Base-by-base conservation (phyloP, 1,140 invertebrate species). In the Reticulitermes speratus region DNA sequence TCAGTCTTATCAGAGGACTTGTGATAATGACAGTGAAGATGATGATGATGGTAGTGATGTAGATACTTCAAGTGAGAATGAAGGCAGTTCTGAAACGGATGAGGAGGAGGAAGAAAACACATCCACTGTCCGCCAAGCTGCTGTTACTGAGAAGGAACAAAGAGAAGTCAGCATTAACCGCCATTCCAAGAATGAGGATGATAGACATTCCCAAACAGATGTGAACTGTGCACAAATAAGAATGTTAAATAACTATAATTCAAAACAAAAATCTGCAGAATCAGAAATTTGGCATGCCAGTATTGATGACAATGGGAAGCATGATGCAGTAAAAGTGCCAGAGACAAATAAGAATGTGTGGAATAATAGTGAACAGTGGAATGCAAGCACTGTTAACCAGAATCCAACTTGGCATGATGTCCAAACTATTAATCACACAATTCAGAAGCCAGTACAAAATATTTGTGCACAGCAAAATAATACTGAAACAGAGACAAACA, bases 11-110 rank as follows among this genome's bases (percentile, higher is more conserved):
- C 38, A 84, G 14, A 84, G 59, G 25, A 55, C 32, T 84, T 48
- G 14, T 3, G 45, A 65, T 6, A 69, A 55, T 12, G 87, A 85
- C 65, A 84, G 87, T 23, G 85, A 87, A 32, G 75, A 85, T 48
- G 83, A 86, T 84, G 82, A 82, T 55, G 87, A 87, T 84, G 87
- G 82, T 65, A 82, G 88, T 25, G 88, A 89, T 85, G 88, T 87
- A 21, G 88, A 89, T 83, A 86, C 89, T 19, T 88, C 88, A 59
- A 89, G 89, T 85, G 87, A 88, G 45, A 88, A 89, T 85, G 65
- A 75, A 75, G 38, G 59, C n/a, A 25, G 59, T 25, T 65, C 84
- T 38, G 84, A 85, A 55, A 19, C 55, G 21, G 45, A 48, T 55
- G 84, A 85, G 21, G 85, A 85, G 25, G 85, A 85, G 85, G 85